Base-by-base conservation (phyloP, 1,140 invertebrate genomes). In the Macrosteles quadrilineatus region DNA sequence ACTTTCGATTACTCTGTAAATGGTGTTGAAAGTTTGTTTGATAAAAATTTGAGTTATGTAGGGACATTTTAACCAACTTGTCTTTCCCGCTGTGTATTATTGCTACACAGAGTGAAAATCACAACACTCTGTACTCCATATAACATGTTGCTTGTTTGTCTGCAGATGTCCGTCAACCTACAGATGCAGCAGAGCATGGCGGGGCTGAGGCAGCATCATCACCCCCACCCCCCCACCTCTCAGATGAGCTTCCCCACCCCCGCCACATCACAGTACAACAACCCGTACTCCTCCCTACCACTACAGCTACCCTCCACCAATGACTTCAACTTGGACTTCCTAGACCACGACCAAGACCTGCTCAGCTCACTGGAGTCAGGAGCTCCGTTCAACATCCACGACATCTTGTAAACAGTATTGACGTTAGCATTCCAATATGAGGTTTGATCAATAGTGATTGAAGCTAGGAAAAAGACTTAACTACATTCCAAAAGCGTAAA, bases 321-420 rank as follows among this genome's bases (percentile, higher is more conserved):
- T n/a, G 90, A 92, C 77, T 91, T 92, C 76, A 90, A 87, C 79
- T 83, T 92, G 71, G 91, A 93, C 83, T 90, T 92, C 80, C 81
- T 93, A n/a, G 91, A 92, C 75, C 90, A 90, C 71, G 89, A 90
- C 55, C 90, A 91, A 78, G 91, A 93, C 74, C 79, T 92, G 70
- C 85, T 92, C 74, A 92, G 88, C 79, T 92, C 90, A 2, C 82
- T 86, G 55, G 85, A 86, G 71, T 83, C 82, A 55, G 82, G 83
- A 74, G 79, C 83, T 50, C 80, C 81, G 47, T 87, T 87, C 74
- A 86, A 84, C 77, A 79, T 84, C 71, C 72, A 74, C 59, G 83
- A 84, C 73, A 83, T 83, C 75, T 76, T 83, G 67, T 83, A 82
- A 80, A 23, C 47, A 50, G 21, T 50, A 50, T 50, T 50, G 17